Base-by-base conservation (phyloP, 2,797 vertebrate species). In the Lepus oiostolus region DNA sequence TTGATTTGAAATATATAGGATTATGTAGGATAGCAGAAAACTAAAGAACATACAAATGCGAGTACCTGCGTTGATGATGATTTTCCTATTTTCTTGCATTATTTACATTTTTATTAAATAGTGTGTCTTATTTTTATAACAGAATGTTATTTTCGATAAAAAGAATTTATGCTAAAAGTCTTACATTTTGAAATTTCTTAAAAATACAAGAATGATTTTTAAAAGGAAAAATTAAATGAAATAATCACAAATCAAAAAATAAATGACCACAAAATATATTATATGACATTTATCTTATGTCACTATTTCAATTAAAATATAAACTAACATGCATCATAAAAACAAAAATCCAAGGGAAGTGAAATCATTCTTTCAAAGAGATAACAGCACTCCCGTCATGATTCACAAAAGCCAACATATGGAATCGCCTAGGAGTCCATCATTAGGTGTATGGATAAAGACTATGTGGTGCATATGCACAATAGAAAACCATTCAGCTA, bases 1-100 rank as follows among this genome's bases (percentile, higher is more conserved):
- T 95, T 84, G 16, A 84, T 38, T 84, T 89, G n/a, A 94, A 93
- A 84, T 54, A 58, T 1, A 32, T 58, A 87, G 83, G 86, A 54
- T 71, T 58, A 62, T 71, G 30, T 38, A 86, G 35, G 35, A 71
- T 11, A 79, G 21, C 26, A 54, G 71, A 71, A 81, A 81, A 79
- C 30, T n/a, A 95, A 91, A 68, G 26, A 24, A 84, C 90, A 76
- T 60, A 35, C 50, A 72, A 93, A 89, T 50, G 67, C 38, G 50
- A 68, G 24, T 32, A 70, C 30, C 58, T 68, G 13, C 54, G 75
- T 54, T 83, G n/a, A 16, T 85, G 62, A 24, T 1, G 21, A 62
- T 90, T 74, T 28, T n/a, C 35, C 35, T 79, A 7, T 11, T 74
- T 89, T 35, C 2, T 4, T 42, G 12, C 14, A 32, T n/a, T 8